Conservation (phyloP, 2,113 vertebrate genomes). For the Trogon melanurus region DNA sequence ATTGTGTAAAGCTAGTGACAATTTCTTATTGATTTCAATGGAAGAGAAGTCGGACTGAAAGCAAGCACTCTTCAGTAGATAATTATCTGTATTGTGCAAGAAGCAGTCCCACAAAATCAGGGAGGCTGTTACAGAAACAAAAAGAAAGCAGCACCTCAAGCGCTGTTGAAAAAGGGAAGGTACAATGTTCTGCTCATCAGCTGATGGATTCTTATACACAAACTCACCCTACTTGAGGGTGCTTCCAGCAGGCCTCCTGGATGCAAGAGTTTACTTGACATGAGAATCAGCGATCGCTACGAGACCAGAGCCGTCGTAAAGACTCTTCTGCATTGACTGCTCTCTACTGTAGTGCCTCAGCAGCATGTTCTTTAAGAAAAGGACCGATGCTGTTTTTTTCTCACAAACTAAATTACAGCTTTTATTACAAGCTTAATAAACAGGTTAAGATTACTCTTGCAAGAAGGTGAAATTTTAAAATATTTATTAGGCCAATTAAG, state of each 20-base stretch:
- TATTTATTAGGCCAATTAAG: not conserved
- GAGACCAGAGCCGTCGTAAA: not conserved
- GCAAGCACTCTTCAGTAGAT: not conserved
- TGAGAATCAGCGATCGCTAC: not conserved
- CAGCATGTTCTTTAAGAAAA: not conserved
- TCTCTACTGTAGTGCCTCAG: not conserved
- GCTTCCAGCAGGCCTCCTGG: not conserved
- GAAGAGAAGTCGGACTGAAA: not conserved
- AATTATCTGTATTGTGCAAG: not conserved
- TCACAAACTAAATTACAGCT: not conserved
- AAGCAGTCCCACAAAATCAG: not conserved
- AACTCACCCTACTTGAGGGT: not conserved
- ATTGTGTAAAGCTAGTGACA: not conserved
- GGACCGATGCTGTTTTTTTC: too few species aligned
- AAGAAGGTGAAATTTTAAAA: not conserved
- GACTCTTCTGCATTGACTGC: not conserved
- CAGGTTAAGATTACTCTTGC: not conserved
- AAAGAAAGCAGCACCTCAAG: not conserved
- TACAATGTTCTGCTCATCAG: not conserved
- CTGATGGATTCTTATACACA: rapidly evolving
- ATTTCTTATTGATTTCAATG: not conserved
- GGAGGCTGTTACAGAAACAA: not conserved
- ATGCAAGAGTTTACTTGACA: not conserved
- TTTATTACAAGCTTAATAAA: not conserved
- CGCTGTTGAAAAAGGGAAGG: not conserved